A percentile compares a stretch with the other conserved stretches of the same genome.
Conservation (phyloP, 2,113 vertebrate genomes). For the Jacana jacana region DNA sequence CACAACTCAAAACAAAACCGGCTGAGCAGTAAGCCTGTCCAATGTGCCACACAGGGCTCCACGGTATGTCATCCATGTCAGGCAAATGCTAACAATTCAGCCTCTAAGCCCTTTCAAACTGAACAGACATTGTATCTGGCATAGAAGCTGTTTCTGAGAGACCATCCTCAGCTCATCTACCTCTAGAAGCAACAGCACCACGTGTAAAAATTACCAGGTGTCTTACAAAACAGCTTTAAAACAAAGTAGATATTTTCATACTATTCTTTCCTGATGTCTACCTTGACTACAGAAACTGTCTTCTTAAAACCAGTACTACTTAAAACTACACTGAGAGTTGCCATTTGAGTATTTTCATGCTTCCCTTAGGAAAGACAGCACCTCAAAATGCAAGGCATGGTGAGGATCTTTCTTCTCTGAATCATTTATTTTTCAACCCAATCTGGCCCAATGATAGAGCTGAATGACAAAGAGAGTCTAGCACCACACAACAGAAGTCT, state of each 20-base stretch:
- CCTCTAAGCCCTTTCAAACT: background rate
- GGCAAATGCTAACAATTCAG: background rate
- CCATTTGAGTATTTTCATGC: background rate
- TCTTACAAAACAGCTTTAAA: background rate
- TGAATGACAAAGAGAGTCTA: background rate
- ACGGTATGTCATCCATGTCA: background rate
- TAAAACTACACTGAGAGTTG: background rate
- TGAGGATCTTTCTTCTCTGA: background rate
- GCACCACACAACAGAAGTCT: background rate
- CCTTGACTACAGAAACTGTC: background rate
- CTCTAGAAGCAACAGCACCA: background rate
- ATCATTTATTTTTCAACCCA: background rate
- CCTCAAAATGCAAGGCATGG: background rate
- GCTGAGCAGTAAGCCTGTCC: background rate
- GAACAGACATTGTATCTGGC: background rate
- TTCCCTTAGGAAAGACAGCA: background rate
- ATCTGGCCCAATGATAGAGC: background rate
- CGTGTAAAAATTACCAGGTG: background rate
- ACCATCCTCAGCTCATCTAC: background rate
- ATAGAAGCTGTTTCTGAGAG: background rate
- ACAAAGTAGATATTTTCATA: background rate
- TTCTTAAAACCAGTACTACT: background rate
- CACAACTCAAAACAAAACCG: background rate
- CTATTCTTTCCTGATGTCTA: background rate
- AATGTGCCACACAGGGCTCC: background rate